Base-by-base conservation (phyloP, 2,797 vertebrate species). In the Micromesistius poutassou region DNA sequence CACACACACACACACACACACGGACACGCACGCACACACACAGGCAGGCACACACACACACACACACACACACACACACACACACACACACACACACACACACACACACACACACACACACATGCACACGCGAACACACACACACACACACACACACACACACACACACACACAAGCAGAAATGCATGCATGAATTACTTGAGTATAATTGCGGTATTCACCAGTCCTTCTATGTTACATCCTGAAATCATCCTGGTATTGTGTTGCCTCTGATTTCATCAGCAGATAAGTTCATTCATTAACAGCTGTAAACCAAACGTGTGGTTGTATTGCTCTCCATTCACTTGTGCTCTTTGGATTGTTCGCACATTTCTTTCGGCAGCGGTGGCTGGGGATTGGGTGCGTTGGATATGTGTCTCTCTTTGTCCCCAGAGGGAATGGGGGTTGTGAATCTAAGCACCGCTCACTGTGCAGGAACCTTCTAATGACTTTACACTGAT, bases 231-330 rank as follows among this genome's bases (percentile, higher is more conserved):
- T 31, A 13, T 76, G 72, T 14, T 76, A 68, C 81, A 80, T 82
- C 74, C 36, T 71, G 74, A 83, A 82, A 76, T 79, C 75, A 84
- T 87, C 6, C 85, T 76, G 80, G 77, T 74, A 82, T 81, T 80
- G 84, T 83, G 84, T 88, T 92, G 79, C 87, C 75, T 84, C 81
- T 79, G 82, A 87, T 92, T 92, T 91, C 88, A 92, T 91, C 90
- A 93, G 79, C 78, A 84, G 76, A 77, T 81, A 78, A 80, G 77
- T 85, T 82, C 85, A 80, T 79, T 80, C 79, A 90, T 90, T 91
- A 83, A 89, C 90, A 89, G 86, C 42, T 79, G 79, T 72, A 80
- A 90, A 90, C 78, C 77, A n/a, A 73, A 36, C 72, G 5, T 30
- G 25, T 30, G 35, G 36, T 19, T 14, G 38, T 12, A 46, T 19